Conservation (phyloP, 2,113 vertebrate genomes). For the Cynocephalus volans region DNA sequence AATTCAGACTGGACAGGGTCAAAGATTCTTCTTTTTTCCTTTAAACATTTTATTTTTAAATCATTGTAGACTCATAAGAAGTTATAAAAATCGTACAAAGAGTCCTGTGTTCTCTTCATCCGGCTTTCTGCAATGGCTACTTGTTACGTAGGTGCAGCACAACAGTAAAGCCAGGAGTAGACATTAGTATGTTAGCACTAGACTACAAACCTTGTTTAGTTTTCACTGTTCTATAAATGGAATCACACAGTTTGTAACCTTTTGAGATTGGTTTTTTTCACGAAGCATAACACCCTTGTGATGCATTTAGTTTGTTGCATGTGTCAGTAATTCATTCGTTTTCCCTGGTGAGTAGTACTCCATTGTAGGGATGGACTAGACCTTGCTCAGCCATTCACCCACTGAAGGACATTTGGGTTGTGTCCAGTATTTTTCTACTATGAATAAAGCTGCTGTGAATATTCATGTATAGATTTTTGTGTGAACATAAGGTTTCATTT, state of each 20-base stretch:
- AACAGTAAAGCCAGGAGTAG: background rate
- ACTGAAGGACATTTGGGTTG: background rate
- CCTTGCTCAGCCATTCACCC: background rate
- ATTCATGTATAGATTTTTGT: background rate
- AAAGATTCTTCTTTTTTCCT: background rate
- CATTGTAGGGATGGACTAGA: background rate
- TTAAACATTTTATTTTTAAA: conserved; percentile 42
- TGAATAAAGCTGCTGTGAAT: background rate
- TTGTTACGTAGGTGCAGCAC: background rate
- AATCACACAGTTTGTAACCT: background rate
- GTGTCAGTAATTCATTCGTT: background rate
- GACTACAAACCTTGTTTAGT: background rate
- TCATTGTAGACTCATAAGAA: background rate
- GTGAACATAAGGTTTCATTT: background rate
- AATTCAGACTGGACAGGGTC: background rate
- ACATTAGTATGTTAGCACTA: background rate
- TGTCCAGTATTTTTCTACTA: background rate
- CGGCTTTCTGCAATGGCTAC: background rate
- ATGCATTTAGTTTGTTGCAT: background rate
- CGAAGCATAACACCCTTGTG: background rate
- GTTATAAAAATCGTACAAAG: conserved; percentile 21
- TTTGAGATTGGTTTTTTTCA: background rate
- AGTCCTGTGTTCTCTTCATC: background rate
- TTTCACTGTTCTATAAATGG: background rate
- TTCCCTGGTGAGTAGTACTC: background rate